A percentile compares a stretch with the other conserved stretches of the same genome.
Evolutionary conservation across 2,888 invertebrate genomes (phyloP).

Genomic region (Dynastes hyllus): DNA sequence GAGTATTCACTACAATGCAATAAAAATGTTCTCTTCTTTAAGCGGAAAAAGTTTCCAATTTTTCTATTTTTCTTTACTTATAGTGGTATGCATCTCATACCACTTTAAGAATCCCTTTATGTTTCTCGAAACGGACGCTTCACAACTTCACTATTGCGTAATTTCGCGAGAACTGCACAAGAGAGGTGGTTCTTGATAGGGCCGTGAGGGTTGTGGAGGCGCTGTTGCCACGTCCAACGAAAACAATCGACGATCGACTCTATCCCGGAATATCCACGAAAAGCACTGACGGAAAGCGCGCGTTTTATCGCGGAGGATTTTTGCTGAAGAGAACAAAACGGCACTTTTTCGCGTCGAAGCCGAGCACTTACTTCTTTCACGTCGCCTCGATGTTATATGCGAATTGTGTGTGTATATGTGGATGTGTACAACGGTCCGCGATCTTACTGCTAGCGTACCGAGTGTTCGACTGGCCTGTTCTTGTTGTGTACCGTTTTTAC

Average conservation of each 20-base stretch:
- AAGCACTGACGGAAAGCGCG: too few relatives aligned
- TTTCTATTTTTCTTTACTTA: not conserved
- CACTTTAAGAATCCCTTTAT: not conserved
- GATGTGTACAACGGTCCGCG: not conserved
- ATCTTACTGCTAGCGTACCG: conserved; percentile 31
- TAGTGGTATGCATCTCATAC: not conserved
- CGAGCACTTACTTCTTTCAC: not conserved
- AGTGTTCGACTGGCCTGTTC: conserved; percentile 38
- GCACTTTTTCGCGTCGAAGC: not conserved
- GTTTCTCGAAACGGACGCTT: conserved; percentile 4
- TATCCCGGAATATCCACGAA: not conserved
- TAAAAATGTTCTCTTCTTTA: not conserved
- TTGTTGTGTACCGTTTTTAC: conserved; percentile 50
- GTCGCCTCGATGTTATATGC: conserved; percentile 11
- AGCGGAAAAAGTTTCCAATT: not conserved
- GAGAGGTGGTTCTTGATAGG: conserved; percentile 45
- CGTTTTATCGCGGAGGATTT: not conserved
- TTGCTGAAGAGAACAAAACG: not conserved
- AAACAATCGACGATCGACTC: conserved; percentile 37
- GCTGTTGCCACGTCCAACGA: conserved; percentile 46
- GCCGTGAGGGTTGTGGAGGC: conserved; percentile 45
- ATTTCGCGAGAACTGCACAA: conserved; percentile 49
- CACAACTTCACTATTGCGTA: conserved; percentile 49
- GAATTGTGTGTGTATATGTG: not conserved
- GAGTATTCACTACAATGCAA: not conserved